Evolutionary conservation across 1,140 invertebrate species (phyloP), one percentile per base, ranked within the genome.

Genomic region (Drosophila willistoni): DNA sequence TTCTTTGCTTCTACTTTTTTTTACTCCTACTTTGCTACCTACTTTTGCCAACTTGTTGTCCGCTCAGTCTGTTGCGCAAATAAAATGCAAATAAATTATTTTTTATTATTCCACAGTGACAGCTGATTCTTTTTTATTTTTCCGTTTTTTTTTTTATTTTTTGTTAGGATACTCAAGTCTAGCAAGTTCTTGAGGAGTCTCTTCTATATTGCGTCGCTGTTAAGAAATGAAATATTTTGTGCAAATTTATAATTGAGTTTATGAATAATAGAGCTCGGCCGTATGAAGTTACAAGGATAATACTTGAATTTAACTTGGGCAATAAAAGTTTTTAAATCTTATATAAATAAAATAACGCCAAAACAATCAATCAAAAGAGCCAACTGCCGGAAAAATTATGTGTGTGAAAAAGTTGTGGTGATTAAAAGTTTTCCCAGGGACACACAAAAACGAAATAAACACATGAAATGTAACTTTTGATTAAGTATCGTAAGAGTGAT

Each of bases 61-160:
- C 57, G 70, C 73, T 41, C 62, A 64, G 56, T 64, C 70, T 71
- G 44, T 51, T 51, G 63, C 59, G 74, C 64, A 82, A 78, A 82
- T 82, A 81, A 72, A 80, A 79, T 71, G 73, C 77, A 89, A 89
- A 89, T 89, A 89, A 83, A 89, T 89, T 89, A 78, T 78, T 89
- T 89, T 51, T 89, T 89, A 89, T 89, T 89, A 81, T 84, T 78
- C 77, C 63, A 47, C 64, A 70, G 71, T 87, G 84, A 84, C 84
- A 87, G 84, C 68, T 83, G 84, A 89, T 83, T 83, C 76, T 63
- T 61, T 68, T 51, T 56, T 79, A 54, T 34, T 71, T 74, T 56
- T 67, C 63, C 63, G 7, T 51, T 55, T 25, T 25, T 2, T 7
- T 51, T 55, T 3, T 25, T 25, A 25, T 25, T 25, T 62, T 54